Percentiles rank a stretch among this genome's conserved stretches.
Evolutionary conservation across 2,888 invertebrate genomes (phyloP).

Genomic region (Platynereis dumerilii): DNA sequence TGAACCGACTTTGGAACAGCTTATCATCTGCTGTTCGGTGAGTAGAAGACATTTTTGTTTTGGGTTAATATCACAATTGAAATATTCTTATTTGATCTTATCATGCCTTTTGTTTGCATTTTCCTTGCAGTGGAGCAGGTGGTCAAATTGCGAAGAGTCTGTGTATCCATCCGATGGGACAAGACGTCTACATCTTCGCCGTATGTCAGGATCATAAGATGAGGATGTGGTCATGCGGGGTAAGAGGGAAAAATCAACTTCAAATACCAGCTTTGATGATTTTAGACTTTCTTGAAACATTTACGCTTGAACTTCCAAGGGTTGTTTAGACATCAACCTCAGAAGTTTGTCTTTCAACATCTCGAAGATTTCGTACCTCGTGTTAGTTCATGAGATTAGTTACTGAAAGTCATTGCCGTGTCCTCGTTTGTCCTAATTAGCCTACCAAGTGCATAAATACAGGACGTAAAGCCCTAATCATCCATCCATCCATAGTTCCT

Average conservation of each 20-base stretch:
- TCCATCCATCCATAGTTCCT: no score
- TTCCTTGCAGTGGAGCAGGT: slow-evolving; percentile 50
- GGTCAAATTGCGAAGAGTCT: slow-evolving; percentile 70
- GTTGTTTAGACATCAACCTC: no score
- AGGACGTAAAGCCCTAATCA: no score
- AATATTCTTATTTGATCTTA: background rate
- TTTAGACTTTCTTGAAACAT: background rate
- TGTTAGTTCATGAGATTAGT: no score
- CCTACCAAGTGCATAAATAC: no score
- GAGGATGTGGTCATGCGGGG: slow-evolving; percentile 68
- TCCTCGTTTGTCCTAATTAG: no score
- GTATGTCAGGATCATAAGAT: slow-evolving; percentile 83
- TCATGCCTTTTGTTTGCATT: no score
- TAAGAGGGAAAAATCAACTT: slow-evolving; percentile 36
- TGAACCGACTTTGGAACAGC: slow-evolving; percentile 64
- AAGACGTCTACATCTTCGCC: slow-evolving; percentile 75
- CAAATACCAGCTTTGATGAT: background rate
- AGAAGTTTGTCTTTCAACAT: no score
- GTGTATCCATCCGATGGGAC: slow-evolving; percentile 72
- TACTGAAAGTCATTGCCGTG: no score
- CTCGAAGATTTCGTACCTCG: no score
- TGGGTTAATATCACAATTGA: background rate
- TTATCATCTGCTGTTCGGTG: slow-evolving; percentile 71
- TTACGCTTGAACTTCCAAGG: no score
- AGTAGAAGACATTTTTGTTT: background rate